Base-by-base conservation (phyloP, 2,888 invertebrate species). In the Folsomia manolachei region DNA sequence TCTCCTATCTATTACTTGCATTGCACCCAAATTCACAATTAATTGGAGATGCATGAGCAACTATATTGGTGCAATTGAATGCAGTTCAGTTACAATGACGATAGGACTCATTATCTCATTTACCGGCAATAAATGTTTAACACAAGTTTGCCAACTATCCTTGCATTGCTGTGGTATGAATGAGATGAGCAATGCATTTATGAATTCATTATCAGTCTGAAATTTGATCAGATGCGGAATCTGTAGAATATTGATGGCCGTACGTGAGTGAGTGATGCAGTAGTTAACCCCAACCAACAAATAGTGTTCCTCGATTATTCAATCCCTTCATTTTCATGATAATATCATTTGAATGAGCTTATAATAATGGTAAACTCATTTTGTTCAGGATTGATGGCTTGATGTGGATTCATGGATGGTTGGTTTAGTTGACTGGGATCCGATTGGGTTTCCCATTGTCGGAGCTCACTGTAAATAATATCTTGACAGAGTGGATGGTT, bases 391-490 rank as follows among this genome's bases (percentile, higher is more conserved):
- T n/a, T n/a, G n/a, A n/a, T n/a, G n/a, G n/a, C n/a, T n/a, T n/a
- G n/a, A n/a, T n/a, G n/a, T n/a, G n/a, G n/a, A n/a, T n/a, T n/a
- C n/a, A n/a, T n/a, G n/a, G n/a, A n/a, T n/a, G 52, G 65, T 52
- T 19, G 27, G 27, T 19, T 14, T 39, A 39, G 4, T 9, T 14
- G 60, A 21, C 9, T 19, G 51, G 7, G 52, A 66, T 66, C 24
- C 52, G 64, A 66, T 66, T 64, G 64, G 62, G 62, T 64, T 27
- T 66, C 52, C 66, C 25, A 66, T 66, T 66, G 66, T 66, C 66
- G 25, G 63, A 24, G 9, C 23, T 18, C 2, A 4, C 24, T 2
- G n/a, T 66, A 66, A 66, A 66, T 66, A 66, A 66, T 66, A 66
- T 66, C 66, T 52, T 66, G 66, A 39, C 66, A 66, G 23, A 63